A percentile compares a stretch with the other conserved stretches of the same genome.
Evolutionary conservation across 2,797 vertebrate species (phyloP).

Genomic region (Valencia hispanica): DNA sequence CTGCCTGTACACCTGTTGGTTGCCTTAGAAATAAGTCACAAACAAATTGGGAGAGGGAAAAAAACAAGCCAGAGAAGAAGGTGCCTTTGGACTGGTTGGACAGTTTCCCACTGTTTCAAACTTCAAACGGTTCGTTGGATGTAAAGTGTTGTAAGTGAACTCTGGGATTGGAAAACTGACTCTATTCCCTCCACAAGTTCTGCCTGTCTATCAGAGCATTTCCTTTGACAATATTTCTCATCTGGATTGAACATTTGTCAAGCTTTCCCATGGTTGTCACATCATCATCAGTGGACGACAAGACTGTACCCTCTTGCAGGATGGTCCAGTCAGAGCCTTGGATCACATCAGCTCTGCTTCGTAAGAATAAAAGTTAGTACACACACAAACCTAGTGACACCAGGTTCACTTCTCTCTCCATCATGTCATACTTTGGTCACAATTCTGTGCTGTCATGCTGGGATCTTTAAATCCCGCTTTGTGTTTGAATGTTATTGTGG

Average conservation of each 20-base stretch:
- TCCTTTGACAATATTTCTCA: slow-evolving; percentile 71
- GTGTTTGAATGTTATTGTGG: slow-evolving; percentile 9
- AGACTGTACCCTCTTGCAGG: slow-evolving; percentile 83
- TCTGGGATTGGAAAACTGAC: slow-evolving; percentile 67
- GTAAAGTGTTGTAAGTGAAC: slow-evolving; percentile 66
- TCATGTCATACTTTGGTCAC: neutral
- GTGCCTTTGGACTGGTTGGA: slow-evolving; percentile 84
- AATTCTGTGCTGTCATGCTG: neutral
- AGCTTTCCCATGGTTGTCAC: slow-evolving; percentile 88
- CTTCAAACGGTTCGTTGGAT: slow-evolving; percentile 72
- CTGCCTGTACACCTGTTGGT: slow-evolving; percentile 83
- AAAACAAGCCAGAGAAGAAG: slow-evolving; percentile 75
- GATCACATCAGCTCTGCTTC: slow-evolving; percentile 84
- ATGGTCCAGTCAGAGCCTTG: slow-evolving; percentile 88
- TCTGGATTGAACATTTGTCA: slow-evolving; percentile 72
- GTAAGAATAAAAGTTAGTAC: slow-evolving; percentile 88
- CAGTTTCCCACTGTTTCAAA: slow-evolving; percentile 78
- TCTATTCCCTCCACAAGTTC: slow-evolving; percentile 11
- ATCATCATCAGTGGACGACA: slow-evolving; percentile 86
- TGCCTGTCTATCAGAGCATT: slow-evolving; percentile 26
- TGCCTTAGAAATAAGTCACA: slow-evolving; percentile 86
- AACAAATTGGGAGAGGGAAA: slow-evolving; percentile 41
- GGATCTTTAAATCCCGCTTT: neutral
- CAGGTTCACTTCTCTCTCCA: neutral
- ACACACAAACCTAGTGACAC: slow-evolving; percentile 1